These are phyloP conservation scores for Zaprionus lachaisei DNA, from an alignment of 1,140 invertebrate genomes.

Conservation along the genomic window DNA sequence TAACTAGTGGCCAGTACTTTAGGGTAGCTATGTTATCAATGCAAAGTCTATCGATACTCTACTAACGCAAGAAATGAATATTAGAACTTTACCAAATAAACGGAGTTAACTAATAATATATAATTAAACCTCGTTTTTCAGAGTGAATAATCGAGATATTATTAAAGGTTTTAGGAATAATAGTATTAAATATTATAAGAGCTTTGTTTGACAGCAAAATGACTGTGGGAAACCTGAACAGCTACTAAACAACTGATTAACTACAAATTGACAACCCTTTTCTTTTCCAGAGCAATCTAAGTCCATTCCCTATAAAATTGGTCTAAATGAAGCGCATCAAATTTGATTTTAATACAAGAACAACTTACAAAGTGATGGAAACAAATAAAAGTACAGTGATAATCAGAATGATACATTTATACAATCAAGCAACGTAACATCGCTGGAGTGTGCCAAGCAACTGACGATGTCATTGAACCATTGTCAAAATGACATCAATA, in stretches of 20 bases:
- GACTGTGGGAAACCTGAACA: constrained; percentile 36
- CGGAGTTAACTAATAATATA: too few relatives aligned
- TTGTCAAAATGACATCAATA: constrained; percentile 78
- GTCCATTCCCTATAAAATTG: constrained; percentile 36
- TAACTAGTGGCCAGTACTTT: too few relatives aligned
- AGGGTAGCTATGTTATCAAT: too few relatives aligned
- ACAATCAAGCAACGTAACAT: constrained; percentile 68
- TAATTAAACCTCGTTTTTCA: too few relatives aligned
- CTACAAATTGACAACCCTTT: neutral
- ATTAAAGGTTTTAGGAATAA: constrained; percentile 55
- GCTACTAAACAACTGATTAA: constrained; percentile 3
- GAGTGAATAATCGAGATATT: constrained; percentile 12
- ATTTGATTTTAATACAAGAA: constrained; percentile 61
- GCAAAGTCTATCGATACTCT: too few relatives aligned
- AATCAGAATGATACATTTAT: constrained; percentile 63
- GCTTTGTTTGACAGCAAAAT: constrained; percentile 19
- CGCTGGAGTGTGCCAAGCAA: constrained; percentile 38
- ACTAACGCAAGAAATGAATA: too few relatives aligned
- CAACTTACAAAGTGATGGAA: constrained; percentile 56
- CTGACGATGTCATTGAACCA: constrained; percentile 44
- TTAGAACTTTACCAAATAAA: too few relatives aligned
- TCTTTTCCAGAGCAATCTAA: neutral
- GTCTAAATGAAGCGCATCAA: constrained; percentile 64
- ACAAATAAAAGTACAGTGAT: constrained; percentile 24
- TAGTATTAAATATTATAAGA: constrained; percentile 59